Conservation (phyloP, 1,140 invertebrate genomes). For the Ooceraea biroi region DNA sequence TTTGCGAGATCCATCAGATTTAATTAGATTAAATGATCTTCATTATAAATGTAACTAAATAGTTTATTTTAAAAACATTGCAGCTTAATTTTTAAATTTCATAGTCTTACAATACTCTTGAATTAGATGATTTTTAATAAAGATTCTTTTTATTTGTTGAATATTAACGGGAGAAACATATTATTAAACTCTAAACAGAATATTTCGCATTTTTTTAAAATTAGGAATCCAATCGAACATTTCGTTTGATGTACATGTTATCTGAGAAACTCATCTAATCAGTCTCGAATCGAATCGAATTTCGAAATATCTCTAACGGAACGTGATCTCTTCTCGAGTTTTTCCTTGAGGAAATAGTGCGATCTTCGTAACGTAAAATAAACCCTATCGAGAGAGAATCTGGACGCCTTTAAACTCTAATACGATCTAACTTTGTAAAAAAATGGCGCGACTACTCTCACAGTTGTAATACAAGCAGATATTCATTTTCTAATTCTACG, state of each 20-base stretch:
- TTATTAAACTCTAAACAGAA: background rate
- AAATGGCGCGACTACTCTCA: background rate
- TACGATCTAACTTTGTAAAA: background rate
- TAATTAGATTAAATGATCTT: background rate
- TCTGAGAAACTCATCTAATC: conserved; percentile 46
- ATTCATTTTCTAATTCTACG: background rate
- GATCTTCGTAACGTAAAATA: conserved; percentile 30
- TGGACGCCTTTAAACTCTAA: conserved; percentile 1
- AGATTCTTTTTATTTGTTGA: background rate
- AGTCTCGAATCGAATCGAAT: conserved; percentile 44
- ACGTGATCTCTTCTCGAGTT: conserved; percentile 35
- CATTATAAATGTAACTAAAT: background rate
- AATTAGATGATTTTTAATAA: background rate
- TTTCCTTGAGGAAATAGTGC: background rate
- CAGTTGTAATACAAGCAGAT: background rate
- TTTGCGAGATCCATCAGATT: background rate
- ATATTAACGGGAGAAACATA: conserved; percentile 1
- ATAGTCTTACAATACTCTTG: background rate
- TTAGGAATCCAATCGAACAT: conserved; percentile 5
- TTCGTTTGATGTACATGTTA: conserved; percentile 29
- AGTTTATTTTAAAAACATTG: background rate
- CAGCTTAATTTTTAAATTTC: background rate
- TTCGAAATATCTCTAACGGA: conserved; percentile 55
- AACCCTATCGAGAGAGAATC: conserved; percentile 13
- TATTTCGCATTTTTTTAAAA: conserved; percentile 26